These are phyloP conservation scores for Emydoidea blandingii DNA, from an alignment of 2,797 vertebrate genomes.

Conservation along the genomic window DNA sequence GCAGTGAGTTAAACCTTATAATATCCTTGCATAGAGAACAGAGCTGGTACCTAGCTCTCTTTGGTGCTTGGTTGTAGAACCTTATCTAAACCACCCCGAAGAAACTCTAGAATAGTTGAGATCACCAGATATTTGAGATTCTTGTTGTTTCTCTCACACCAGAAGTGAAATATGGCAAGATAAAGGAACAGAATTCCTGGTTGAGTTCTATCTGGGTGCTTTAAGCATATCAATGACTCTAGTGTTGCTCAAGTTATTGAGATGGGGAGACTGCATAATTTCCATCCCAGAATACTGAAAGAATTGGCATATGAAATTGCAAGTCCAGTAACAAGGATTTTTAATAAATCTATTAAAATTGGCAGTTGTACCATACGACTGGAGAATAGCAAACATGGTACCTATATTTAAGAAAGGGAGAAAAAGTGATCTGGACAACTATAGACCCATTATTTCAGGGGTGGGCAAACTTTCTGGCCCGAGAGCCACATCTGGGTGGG, in stretches of 20 bases:
- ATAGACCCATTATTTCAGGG: neutral
- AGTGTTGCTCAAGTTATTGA: neutral
- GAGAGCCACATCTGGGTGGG: too few species aligned
- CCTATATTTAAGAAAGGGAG: neutral
- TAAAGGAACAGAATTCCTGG: neutral
- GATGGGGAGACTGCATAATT: neutral
- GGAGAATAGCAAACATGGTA: neutral
- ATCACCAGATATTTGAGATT: neutral
- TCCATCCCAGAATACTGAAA: neutral
- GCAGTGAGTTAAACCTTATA: neutral
- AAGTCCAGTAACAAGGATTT: neutral
- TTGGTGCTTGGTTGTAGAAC: neutral
- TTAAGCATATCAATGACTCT: fast-evolving
- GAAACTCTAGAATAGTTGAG: neutral
- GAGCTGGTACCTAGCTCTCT: neutral
- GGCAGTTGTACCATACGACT: neutral
- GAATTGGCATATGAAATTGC: neutral
- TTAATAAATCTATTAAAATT: neutral
- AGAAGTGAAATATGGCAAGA: neutral
- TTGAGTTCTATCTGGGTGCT: fast-evolving
- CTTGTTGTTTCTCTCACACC: neutral
- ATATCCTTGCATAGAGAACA: neutral
- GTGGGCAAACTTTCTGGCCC: too few species aligned
- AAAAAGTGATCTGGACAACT: neutral
- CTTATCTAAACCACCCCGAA: fast-evolving